Base-by-base conservation (phyloP, 2,888 invertebrate species). In the Crematogaster levior region DNA sequence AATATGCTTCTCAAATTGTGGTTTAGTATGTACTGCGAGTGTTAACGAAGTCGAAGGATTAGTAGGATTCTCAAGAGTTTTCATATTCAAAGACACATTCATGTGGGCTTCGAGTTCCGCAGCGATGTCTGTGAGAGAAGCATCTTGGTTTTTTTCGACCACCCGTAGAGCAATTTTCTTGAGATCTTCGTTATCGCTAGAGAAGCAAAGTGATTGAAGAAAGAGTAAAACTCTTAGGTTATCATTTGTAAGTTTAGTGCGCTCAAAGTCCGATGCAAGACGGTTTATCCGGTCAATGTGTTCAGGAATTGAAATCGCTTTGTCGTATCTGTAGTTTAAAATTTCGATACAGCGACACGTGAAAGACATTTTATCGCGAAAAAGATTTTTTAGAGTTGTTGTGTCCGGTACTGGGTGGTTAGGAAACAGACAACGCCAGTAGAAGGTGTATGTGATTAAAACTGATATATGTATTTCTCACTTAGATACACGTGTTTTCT, bases 61-160 rank as follows among this genome's bases (percentile, higher is more conserved):
- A n/a, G n/a, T n/a, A n/a, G 60, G 60, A 0, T 60, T 34, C 7
- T 60, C 60, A 3, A 60, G n/a, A 3, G 34, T 34, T 1, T 34
- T 60, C 34, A 60, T 34, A 10, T 7, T 56, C n/a, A 7, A 1
- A 1, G 63, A 27, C 1, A 77, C 30, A 5, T 65, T 77, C 3
- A 77, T 18, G 10, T 66, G 21, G 2, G 63, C 40, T 37, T 75
- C 75, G 1, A 75, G 24, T n/a, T 75, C 75, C 1, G 51, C 18
- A 51, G 18, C 43, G 27, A 63, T 24, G n/a, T 63, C 63, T n/a
- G n/a, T 63, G 40, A 63, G 40, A 18, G 63, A 12, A 2, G 63
- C 40, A 27, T 63, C 27, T n/a, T 18, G 34, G 34, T 40, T 48
- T 9, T 58, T 70, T 3, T 80, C 68, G 7, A 80, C 48, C 1